Evolutionary conservation across 2,113 vertebrate genomes (phyloP).

Genomic region (Gorsachius goisagi): DNA sequence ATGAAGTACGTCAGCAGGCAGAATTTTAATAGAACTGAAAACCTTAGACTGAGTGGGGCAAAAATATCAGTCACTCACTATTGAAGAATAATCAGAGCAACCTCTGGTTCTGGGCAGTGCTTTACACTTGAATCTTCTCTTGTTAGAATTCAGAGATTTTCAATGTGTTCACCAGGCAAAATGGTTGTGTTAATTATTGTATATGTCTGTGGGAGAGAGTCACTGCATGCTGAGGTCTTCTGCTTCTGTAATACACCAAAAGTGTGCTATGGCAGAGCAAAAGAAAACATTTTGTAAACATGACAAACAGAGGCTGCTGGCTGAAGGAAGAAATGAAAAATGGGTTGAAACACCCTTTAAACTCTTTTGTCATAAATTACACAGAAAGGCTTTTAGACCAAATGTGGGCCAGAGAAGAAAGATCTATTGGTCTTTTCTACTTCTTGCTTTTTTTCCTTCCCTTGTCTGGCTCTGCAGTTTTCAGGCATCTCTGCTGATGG

Average conservation of each 20-base stretch:
- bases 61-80: not conserved
- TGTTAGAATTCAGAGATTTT: not conserved
- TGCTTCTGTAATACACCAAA: not conserved
- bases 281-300: not conserved
- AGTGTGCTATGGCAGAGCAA: not conserved
- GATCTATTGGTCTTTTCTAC: not conserved
- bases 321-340: not conserved
- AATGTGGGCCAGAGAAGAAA: not conserved
- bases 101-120: not conserved
- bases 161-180: not conserved
- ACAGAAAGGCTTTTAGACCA: not conserved
- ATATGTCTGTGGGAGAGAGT: not conserved
- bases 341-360: not conserved
- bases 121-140: not conserved
- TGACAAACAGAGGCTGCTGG: not conserved
- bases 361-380: not conserved
- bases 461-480: not conserved
- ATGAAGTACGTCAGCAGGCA: not conserved
- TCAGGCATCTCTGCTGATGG: not conserved
- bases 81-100: not conserved
- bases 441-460: not conserved
- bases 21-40: not conserved
- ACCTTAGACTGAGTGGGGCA: not conserved
- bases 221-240: not conserved
- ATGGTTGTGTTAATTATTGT: not conserved